Evolutionary conservation across 2,113 vertebrate species (phyloP).

Genomic region (Xenus cinereus): DNA sequence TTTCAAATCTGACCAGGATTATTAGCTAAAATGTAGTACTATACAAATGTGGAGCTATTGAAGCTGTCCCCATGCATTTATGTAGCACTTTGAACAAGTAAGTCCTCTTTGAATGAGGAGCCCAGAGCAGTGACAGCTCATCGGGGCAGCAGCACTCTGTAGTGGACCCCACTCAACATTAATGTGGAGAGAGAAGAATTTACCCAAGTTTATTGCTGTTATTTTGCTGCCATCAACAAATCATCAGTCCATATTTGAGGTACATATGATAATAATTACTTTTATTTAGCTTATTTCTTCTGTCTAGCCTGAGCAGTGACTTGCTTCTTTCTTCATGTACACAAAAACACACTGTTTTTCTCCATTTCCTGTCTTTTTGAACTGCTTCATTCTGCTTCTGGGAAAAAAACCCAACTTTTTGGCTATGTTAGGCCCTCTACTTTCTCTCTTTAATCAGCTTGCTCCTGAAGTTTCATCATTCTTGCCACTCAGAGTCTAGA

Average conservation of each 20-base stretch:
- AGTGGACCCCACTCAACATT: background rate
- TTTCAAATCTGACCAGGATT: background rate
- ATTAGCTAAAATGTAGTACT: background rate
- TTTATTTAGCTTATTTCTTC: background rate
- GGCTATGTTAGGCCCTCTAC: background rate
- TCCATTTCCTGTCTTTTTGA: background rate
- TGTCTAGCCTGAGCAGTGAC: background rate
- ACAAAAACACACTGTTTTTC: background rate
- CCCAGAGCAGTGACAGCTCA: background rate
- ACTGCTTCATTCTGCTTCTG: background rate
- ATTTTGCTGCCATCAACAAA: background rate
- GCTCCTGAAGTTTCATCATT: background rate
- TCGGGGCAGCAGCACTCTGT: background rate
- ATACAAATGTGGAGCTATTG: background rate
- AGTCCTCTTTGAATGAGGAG: background rate
- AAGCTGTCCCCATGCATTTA: background rate
- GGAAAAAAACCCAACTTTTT: background rate
- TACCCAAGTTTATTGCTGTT: background rate
- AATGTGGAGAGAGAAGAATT: background rate
- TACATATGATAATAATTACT: background rate
- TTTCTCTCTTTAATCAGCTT: background rate
- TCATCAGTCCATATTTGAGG: background rate
- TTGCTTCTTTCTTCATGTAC: background rate
- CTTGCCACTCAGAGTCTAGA: background rate
- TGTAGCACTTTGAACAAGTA: background rate